Evolutionary conservation across 2,888 invertebrate genomes (phyloP).

Genomic region (Charanyca ferruginea): DNA sequence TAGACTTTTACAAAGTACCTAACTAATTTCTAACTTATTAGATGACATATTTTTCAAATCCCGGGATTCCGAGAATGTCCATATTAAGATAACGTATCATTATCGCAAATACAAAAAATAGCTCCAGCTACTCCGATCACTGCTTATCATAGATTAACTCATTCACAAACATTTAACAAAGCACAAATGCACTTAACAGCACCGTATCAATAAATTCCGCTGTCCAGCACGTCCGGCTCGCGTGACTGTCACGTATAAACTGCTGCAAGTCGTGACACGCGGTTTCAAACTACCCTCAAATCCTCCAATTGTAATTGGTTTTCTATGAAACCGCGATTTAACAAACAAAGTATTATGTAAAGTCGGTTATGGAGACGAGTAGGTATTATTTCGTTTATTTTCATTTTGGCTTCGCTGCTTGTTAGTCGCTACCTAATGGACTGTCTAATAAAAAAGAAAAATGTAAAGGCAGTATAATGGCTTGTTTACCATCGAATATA

Average conservation of each 20-base stretch:
- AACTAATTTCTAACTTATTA: too few species aligned
- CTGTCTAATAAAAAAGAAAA: slow-evolving; percentile 35
- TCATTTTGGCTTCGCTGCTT: slow-evolving; percentile 43
- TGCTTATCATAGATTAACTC: not conserved
- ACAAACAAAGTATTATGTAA: slow-evolving; percentile 56
- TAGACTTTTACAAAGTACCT: too few species aligned
- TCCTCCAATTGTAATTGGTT: slow-evolving; percentile 64
- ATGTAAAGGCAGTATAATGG: slow-evolving; percentile 21
- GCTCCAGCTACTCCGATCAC: too few species aligned
- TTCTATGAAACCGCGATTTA: slow-evolving; percentile 55
- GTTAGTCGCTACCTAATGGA: slow-evolving; percentile 39
- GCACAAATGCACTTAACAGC: slow-evolving; percentile 24
- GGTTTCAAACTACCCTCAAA: slow-evolving; percentile 67
- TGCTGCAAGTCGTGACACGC: slow-evolving; percentile 57
- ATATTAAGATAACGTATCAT: too few species aligned
- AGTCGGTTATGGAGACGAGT: slow-evolving; percentile 35
- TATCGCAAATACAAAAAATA: too few species aligned
- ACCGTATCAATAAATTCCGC: slow-evolving; percentile 60
- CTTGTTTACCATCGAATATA: slow-evolving; percentile 38
- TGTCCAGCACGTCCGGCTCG: slow-evolving; percentile 67
- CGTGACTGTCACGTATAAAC: slow-evolving; percentile 70
- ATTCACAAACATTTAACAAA: slow-evolving; percentile 15
- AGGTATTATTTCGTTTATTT: slow-evolving; percentile 66
- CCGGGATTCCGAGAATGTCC: too few species aligned
- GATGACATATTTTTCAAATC: too few species aligned